Evolutionary conservation across 2,113 vertebrate species (phyloP).

Genomic region (Notothenia rossii): DNA sequence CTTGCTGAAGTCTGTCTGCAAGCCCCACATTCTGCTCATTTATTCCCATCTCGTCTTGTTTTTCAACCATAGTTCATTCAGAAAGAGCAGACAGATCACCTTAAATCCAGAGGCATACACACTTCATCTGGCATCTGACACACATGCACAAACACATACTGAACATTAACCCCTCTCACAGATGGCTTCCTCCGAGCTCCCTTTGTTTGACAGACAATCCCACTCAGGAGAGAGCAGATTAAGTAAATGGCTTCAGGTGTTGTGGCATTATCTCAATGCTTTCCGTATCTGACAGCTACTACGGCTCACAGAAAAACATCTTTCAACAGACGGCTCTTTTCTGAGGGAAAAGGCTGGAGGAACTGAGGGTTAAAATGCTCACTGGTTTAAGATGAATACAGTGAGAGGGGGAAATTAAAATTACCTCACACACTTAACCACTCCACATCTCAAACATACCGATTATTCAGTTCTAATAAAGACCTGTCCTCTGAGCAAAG

Average conservation of each 20-base stretch:
- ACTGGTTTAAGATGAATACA: background rate
- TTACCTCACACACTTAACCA: background rate
- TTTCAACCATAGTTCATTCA: slow-evolving; percentile 21
- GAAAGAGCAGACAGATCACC: slow-evolving; percentile 52
- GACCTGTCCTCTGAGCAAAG: slow-evolving; percentile 4
- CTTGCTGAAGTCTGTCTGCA: background rate
- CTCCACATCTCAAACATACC: background rate
- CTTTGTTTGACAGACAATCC: slow-evolving; percentile 90
- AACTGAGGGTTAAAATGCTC: background rate
- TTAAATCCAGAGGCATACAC: slow-evolving; percentile 45
- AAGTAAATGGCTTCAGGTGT: slow-evolving; percentile 90
- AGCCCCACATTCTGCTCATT: slow-evolving; percentile 1
- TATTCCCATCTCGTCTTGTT: slow-evolving; percentile 8
- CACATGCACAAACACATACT: slow-evolving; percentile 61
- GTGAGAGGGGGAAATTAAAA: background rate
- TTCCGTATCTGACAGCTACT: slow-evolving; percentile 51
- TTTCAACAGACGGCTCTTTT: slow-evolving; percentile 25
- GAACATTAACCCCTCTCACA: slow-evolving; percentile 39
- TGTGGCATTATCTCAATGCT: slow-evolving; percentile 61
- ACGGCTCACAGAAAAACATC: slow-evolving; percentile 45
- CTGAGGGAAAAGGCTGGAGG: background rate
- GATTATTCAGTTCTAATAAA: background rate
- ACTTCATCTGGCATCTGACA: slow-evolving; percentile 31
- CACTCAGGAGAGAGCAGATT: slow-evolving; percentile 89
- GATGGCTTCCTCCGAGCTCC: slow-evolving; percentile 45